Evolutionary conservation across 2,888 invertebrate species (phyloP), one percentile per base, ranked within the genome.

Genomic region (Andricus quercusramuli): DNA sequence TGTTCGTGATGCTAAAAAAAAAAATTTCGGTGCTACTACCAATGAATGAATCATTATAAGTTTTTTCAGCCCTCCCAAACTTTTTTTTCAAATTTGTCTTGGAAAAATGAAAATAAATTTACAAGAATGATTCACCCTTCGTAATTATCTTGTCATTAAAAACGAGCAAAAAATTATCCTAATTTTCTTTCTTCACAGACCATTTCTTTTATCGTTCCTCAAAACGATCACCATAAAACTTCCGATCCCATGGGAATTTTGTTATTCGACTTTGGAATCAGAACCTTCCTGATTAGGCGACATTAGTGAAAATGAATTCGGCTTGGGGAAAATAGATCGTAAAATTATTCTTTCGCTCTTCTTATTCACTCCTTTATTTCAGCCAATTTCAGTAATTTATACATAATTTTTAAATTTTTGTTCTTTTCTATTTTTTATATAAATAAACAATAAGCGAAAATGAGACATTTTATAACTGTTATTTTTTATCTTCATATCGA

Each of bases 241-340:
- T 20, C 17, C 25, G 9, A 51, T 70, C 25, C 29, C 47, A 51
- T 2, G 32, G 56, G 56, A 56, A 32, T 56, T 56, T 6, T 74
- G 56, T 74, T 74, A 74, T 74, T 56, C 74, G 22, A 9, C 51
- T 47, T 74, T 37, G 32, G 32, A 25, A 51, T 47, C 74, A 74
- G 74, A 74, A 74, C 15, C 70, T 13, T 17, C 29, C 11, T n/a
- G 56, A 74, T 74, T 74, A 74, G 74, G 51, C 56, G 56, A 56
- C 32, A 74, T 74, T 74, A 74, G 56, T n/a, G 74, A 32, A 74
- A 74, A 74, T 74, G 56, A 32, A 74, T 74, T 51, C n/a, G 5
- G 74, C 15, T 6, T 62, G 17, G 13, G 17, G 25, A 29, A 15
- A 62, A 62, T 62, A 11, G 51, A 74, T 74, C 32, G 74, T 74